Evolutionary conservation across 2,113 vertebrate genomes (phyloP), one percentile per base, ranked within the genome.

Genomic region (Candoia aspera): DNA sequence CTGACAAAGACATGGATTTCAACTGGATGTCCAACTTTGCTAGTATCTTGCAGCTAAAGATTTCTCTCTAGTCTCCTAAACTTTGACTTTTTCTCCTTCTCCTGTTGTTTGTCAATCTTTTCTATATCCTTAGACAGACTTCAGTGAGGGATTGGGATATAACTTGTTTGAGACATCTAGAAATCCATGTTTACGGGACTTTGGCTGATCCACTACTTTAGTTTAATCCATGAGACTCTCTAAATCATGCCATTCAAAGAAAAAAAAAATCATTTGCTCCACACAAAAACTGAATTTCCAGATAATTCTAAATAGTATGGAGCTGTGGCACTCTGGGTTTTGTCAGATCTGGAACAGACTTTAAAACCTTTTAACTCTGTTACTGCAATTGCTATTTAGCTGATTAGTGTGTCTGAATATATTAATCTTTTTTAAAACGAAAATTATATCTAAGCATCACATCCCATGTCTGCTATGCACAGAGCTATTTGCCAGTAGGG

Each of bases 151-250:
- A 95, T 92, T 95, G 83, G 91, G 62, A 95, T 95, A 96, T 93
- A 93, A 87, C 87, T 88, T 94, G 84, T 92, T 94, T 55, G 68
- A 95, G 90, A 55, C 42, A 53, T 90, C 58, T 26, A 94, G 92
- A 94, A 96, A 95, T 94, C 93, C 8, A 3, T 84, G 87, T 90
- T 95, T 95, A 91, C 91, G 95, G 93, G 93, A 85, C 87, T 93
- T 92, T 93, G 73, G 29, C 89, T 95, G 95, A 95, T 95, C 86
- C 90, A 84, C 86, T 94, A 58, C 84, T 97, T 96, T 94, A 96
- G 84, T 64, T 95, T 95, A 95, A 96, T 95, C 94, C 0, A 0
- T 9, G 86, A 94, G 33, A 17, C 90, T 94, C 87, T 92, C 86
- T 93, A 95, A 95, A 92, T 96, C 86, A 95, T 91, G 91, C 85